These are phyloP conservation scores for Mastomys natalensis DNA, from an alignment of 2,113 vertebrate species.

Conservation along the genomic window DNA sequence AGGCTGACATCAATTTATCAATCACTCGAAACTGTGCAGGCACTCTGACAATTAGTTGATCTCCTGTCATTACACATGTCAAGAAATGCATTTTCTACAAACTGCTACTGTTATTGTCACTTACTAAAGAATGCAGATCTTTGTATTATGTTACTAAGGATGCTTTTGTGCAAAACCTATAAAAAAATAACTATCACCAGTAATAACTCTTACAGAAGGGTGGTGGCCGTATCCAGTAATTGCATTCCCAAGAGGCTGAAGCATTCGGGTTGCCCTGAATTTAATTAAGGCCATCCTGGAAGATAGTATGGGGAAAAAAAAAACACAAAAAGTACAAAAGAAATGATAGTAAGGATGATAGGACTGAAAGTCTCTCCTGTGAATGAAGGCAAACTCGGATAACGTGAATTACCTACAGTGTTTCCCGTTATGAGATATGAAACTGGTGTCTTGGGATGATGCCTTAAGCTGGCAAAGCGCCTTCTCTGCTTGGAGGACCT, in stretches of 20 bases:
- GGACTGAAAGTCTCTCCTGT: background rate
- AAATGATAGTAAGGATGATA: background rate
- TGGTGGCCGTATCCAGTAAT: too few relatives aligned
- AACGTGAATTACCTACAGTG: background rate
- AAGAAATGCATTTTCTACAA: conserved; percentile 41
- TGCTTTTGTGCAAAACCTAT: background rate
- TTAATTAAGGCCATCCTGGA: background rate
- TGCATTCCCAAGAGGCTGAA: background rate
- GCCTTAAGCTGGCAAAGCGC: background rate
- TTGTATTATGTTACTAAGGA: background rate
- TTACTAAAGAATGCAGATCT: background rate
- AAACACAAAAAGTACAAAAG: background rate
- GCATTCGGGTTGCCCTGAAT: background rate
- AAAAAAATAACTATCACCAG: conserved; percentile 2
- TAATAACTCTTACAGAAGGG: too few relatives aligned
- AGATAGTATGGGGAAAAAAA: background rate
- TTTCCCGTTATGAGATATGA: background rate
- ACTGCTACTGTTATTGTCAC: conserved; percentile 14
- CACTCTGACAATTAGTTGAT: conserved; percentile 48
- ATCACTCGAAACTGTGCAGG: background rate
- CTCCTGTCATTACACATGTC: conserved; percentile 32
- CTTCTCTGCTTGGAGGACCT: background rate
- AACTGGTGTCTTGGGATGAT: background rate
- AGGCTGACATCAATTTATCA: conserved; percentile 39
- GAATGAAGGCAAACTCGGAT: background rate